Conservation (phyloP, 2,797 vertebrate genomes). For the Limosa lapponica region DNA sequence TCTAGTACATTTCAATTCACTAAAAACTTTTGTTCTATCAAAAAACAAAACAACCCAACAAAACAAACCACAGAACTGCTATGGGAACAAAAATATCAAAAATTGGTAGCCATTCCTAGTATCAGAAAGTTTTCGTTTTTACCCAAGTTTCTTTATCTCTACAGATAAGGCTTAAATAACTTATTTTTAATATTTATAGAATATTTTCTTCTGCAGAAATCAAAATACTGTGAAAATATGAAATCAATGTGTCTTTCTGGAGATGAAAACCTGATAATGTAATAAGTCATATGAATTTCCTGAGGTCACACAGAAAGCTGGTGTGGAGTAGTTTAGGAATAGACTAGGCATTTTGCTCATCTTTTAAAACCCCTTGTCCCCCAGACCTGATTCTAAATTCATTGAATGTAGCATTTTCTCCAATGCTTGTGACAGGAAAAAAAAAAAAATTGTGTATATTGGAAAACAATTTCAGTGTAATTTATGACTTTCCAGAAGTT, state of each 20-base stretch:
- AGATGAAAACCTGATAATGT: background rate
- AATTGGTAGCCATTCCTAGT: background rate
- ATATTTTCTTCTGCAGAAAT: background rate
- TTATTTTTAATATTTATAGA: background rate
- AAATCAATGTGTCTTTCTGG: background rate
- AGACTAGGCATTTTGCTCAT: background rate
- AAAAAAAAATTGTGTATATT: background rate
- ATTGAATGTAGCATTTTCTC: background rate
- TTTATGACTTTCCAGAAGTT: background rate
- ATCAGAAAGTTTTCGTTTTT: background rate
- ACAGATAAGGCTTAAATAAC: background rate
- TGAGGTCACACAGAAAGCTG: background rate
- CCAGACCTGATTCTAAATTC: background rate
- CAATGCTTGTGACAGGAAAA: background rate
- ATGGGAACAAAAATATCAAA: background rate
- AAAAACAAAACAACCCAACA: background rate
- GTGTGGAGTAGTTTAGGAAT: background rate
- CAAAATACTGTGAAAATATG: background rate
- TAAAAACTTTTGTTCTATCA: background rate
- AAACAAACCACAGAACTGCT: background rate
- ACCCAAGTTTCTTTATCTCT: background rate
- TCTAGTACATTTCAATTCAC: background rate
- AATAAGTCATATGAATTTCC: background rate
- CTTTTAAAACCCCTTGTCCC: background rate
- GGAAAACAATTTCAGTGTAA: background rate